These are phyloP conservation scores for Altica lythri DNA, from an alignment of 2,888 invertebrate genomes.

Conservation along the genomic window DNA sequence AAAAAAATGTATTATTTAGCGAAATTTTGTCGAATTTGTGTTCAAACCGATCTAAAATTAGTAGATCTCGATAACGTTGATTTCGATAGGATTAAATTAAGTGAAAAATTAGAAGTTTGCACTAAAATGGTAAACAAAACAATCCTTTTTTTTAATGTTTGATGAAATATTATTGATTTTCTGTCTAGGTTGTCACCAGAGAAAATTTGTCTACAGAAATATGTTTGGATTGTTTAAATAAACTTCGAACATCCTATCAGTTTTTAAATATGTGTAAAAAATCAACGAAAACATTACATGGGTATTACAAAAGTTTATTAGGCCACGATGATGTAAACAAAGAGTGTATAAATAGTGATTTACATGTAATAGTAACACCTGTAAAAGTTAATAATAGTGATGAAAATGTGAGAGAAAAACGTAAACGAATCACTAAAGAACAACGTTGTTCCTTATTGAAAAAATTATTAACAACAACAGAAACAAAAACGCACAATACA, in stretches of 20 bases:
- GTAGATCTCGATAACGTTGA: constrained; percentile 51
- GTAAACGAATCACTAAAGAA: constrained; percentile 53
- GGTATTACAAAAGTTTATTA: constrained; percentile 50
- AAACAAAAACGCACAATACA: constrained; percentile 20
- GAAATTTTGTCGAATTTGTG: constrained; percentile 56
- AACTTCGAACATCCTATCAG: constrained; percentile 53
- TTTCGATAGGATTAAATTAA: constrained; percentile 52
- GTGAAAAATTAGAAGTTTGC: constrained; percentile 54
- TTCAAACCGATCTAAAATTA: constrained; percentile 50
- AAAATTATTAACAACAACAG: constrained; percentile 45
- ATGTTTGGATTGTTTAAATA: constrained; percentile 53
- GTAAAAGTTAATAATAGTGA: constrained; percentile 25
- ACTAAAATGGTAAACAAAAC: constrained; percentile 53
- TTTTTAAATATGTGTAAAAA: constrained; percentile 54
- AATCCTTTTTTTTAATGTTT: constrained; percentile 31
- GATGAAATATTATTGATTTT: constrained; percentile 55
- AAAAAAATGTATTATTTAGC: constrained; percentile 54
- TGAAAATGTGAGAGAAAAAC: constrained; percentile 32
- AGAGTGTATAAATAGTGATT: constrained; percentile 46
- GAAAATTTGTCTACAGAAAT: constrained; percentile 53
- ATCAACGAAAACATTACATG: constrained; percentile 51
- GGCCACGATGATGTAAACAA: constrained; percentile 41
- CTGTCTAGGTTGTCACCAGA: constrained; percentile 51
- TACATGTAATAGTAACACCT: constrained; percentile 47
- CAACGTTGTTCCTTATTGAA: constrained; percentile 53